Evolutionary conservation across 2,888 invertebrate genomes (phyloP), one percentile per base, ranked within the genome.

Genomic region (Lypha dubia): DNA sequence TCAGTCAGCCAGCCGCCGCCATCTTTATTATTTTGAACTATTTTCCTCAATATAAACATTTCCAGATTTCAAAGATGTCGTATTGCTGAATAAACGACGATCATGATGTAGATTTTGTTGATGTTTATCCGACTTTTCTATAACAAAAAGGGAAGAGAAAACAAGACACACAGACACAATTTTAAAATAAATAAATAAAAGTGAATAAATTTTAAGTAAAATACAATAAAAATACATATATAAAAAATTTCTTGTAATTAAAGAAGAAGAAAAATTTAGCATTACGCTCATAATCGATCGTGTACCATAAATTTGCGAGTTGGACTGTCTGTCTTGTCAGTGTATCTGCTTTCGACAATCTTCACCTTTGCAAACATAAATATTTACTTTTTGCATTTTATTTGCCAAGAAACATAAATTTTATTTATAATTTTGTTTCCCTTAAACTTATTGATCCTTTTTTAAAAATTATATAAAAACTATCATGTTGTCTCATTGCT

Each of bases 31-130:
- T 88, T 91, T 92, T 63, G 88, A 89, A 79, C 90, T 87, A 84
- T 89, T 89, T 88, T 92, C 92, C 87, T 92, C 92, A 84, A 92
- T 92, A 87, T 92, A 92, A 65, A 92, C 91, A 86, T 92, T 92
- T 77, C 92, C 92, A 77, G 90, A 90, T 86, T 91, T 91, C 71
- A 90, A 86, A 41, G 91, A 87, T 86, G 91, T 91, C 83, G 90
- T 84, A 58, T 70, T 84, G 38, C 70, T 70, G 77, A 84, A 81
- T 71, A 91, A 87, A 28, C 91, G 90, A 85, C 92, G 91, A 86
- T 91, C 91, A 22, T 84, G 83, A n/a, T 79, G 82, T 53, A 71
- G 79, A 62, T 51, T 65, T 65, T 82, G 82, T 20, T 86, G 85
- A 82, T 91, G 89, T 87, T 90, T 90, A 65, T 86, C 87, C 67